Evolutionary conservation across 1,140 invertebrate species (phyloP), one percentile per base, ranked within the genome.

Genomic region (Teleogryllus occipitalis): DNA sequence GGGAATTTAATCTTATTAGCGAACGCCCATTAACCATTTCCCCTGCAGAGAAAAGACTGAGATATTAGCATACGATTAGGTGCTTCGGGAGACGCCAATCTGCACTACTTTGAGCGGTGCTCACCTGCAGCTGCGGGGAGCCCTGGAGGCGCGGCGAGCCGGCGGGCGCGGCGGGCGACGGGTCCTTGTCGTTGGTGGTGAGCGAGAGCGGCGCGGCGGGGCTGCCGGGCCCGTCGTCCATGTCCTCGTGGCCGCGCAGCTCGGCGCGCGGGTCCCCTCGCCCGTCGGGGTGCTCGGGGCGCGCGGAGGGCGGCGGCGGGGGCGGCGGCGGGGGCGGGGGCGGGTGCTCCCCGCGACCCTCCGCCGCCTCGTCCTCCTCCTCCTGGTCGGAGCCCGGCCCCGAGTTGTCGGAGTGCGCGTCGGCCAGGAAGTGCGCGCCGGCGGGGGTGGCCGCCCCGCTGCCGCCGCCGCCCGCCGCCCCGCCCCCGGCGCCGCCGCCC

Each of bases 161-260:
- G 0, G 18, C 10, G 10, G 54, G 2, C 10, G 54, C 49, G 10
- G 10, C 54, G 10, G 54, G 18, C 54, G 15, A 65, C 54, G 54
- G 80, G 74, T 75, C 75, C 22, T 80, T 74, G 46, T 81, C 81
- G 65, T 81, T 82, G 27, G 80, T 80, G 65, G 82, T 84, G 12
- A 83, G 81, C 12, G 83, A 83, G 12, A 83, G 80, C 27, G 83
- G 83, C 2, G 80, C 83, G 14, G 80, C 75, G 18, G 82, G 83
- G 18, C 80, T 80, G 8, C n/a, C 72, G 6, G 73, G 15, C 80
- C 82, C 21, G 78, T 78, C 12, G 78, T 74, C 78, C 7, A 27
- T 48, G 21, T 73, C 78, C 4, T 79, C 73, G 76, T 77, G 81
- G 80, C 8, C 80, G 21, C 76, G 76, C 27, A 48, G 65, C n/a